A percentile compares a stretch with the other conserved stretches of the same genome.
phyloP scores from a whole-genome alignment of 2,888 invertebrate species.

The Melinopterus prodromus region DNA sequence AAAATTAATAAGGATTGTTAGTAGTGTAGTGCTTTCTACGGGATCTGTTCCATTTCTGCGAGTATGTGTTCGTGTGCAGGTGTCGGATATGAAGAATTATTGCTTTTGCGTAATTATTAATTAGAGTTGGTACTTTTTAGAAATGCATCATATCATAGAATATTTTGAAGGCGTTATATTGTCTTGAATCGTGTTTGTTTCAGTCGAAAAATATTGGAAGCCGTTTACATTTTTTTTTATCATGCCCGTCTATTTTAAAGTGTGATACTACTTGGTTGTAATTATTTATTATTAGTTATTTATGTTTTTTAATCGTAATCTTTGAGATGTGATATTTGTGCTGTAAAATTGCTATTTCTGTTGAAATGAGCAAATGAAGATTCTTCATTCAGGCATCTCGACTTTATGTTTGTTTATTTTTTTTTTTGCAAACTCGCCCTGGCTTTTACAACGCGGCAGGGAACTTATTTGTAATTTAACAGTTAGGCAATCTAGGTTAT shows the following conservation, averaged over 20 bases:
- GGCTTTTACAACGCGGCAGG: constrained; percentile 23
- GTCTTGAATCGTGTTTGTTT: not conserved
- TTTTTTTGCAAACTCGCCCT: constrained; percentile 11
- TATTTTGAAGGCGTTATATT: not conserved
- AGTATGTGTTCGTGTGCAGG: not conserved
- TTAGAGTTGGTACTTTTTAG: not conserved
- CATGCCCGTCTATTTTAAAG: not conserved
- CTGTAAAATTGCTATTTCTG: constrained; percentile 6
- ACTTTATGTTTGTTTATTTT: constrained; percentile 1
- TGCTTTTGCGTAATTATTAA: not conserved
- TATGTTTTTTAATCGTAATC: constrained; percentile 15
- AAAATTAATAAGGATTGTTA: too few species aligned
- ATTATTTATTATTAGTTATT: constrained; percentile 5
- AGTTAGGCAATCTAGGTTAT: constrained; percentile 16
- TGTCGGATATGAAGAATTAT: constrained; percentile 23
- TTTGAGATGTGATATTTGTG: constrained; percentile 26
- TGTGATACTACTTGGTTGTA: constrained; percentile 17
- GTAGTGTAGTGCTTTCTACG: not conserved
- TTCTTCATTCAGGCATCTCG: constrained; percentile 4
- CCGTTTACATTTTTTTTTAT: too few species aligned
- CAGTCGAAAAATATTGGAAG: too few species aligned
- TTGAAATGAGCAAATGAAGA: not conserved
- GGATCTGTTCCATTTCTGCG: not conserved
- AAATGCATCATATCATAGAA: not conserved
- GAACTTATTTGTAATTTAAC: constrained; percentile 23